Percentiles rank a stretch among this genome's conserved stretches.
Conservation (phyloP, 2,113 vertebrate genomes). For the Ammospiza nelsoni region DNA sequence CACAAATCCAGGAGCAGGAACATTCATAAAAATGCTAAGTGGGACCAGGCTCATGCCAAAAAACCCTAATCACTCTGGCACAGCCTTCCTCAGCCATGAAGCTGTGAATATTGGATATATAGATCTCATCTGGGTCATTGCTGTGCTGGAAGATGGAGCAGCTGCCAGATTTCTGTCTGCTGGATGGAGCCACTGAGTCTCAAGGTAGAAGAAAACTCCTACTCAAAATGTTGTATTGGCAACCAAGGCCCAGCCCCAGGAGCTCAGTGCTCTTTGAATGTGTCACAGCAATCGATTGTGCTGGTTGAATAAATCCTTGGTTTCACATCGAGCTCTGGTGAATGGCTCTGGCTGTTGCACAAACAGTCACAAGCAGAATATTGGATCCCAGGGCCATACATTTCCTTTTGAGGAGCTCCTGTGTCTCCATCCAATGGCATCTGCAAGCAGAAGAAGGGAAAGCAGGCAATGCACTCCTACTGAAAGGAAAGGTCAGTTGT, state of each 20-base stretch:
- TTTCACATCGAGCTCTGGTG: neutral
- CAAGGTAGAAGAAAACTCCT: neutral
- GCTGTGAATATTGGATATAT: neutral
- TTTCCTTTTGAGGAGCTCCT: neutral
- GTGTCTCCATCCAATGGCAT: neutral
- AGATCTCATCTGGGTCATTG: neutral
- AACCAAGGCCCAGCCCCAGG: fast-evolving
- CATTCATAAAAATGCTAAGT: neutral
- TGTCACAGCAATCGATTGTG: neutral
- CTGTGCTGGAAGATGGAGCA: neutral
- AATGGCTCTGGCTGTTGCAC: neutral
- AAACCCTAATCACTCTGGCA: neutral
- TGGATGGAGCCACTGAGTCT: neutral
- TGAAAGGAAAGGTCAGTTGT: neutral
- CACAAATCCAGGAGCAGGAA: neutral
- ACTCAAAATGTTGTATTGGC: fast-evolving
- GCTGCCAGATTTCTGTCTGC: neutral
- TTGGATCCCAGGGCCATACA: neutral
- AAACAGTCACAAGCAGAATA: neutral
- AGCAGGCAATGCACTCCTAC: fast-evolving
- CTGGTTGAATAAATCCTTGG: neutral
- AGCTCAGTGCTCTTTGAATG: neutral
- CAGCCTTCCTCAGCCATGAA: neutral
- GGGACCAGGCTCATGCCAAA: neutral
- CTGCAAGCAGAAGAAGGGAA: neutral